Conservation (phyloP, 2,888 invertebrate species). For the Tenthredo scrophulariae region DNA sequence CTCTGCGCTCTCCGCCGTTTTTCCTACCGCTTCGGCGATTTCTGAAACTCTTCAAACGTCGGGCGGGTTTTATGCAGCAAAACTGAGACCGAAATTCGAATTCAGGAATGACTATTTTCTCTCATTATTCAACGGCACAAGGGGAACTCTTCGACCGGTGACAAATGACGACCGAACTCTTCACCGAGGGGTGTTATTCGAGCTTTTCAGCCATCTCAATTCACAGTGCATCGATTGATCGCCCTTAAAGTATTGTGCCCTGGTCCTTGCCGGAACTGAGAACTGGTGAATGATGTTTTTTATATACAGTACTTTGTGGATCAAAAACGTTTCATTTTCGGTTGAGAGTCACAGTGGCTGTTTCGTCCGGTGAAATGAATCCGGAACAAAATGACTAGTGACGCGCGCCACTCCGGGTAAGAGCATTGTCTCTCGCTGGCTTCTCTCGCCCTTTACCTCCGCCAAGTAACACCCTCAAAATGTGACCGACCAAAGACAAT, state of each 20-base stretch:
- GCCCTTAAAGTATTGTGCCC: constrained; percentile 18
- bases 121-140: background rate
- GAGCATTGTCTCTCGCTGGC: constrained; percentile 36
- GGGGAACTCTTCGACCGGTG: background rate
- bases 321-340: constrained; percentile 10
- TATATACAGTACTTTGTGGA: background rate
- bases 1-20: background rate
- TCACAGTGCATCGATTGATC: constrained; percentile 19
- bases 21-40: no score
- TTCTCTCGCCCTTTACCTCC: constrained; percentile 7
- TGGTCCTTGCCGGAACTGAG: background rate
- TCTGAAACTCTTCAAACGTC: background rate
- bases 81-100: background rate
- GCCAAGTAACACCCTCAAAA: constrained; percentile 31
- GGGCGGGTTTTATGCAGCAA: background rate
- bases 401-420: constrained; percentile 30
- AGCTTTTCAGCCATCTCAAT: constrained; percentile 16
- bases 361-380: constrained; percentile 36
- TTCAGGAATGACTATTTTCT: constrained; percentile 12
- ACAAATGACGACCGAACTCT: constrained; percentile 21
- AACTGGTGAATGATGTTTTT: background rate
- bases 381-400: constrained; percentile 22
- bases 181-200: background rate
- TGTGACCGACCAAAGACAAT: constrained; percentile 36
- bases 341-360: constrained; percentile 25